A percentile compares a stretch with the other conserved stretches of the same genome.
These are phyloP conservation scores for Ephestia elutella DNA, from an alignment of 1,140 invertebrate genomes.

Conservation along the genomic window DNA sequence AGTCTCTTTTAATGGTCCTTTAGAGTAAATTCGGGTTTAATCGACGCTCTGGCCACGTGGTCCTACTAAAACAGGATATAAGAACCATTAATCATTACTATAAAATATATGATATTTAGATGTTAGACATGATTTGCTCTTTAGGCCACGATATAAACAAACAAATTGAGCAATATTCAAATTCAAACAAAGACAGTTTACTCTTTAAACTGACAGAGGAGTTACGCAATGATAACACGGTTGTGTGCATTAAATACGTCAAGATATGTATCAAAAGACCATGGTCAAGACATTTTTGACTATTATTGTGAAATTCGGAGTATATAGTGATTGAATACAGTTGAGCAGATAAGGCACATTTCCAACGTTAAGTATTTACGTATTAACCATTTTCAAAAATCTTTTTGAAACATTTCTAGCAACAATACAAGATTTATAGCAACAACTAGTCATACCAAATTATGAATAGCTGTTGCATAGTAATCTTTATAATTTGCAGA, in stretches of 20 bases:
- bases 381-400: not conserved
- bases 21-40: too few species aligned
- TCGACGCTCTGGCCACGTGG: too few species aligned
- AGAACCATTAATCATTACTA: too few species aligned
- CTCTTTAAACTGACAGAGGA: not conserved
- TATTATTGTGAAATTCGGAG: constrained; percentile 24
- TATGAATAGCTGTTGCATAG: too few species aligned
- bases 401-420: too few species aligned
- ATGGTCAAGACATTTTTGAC: constrained; percentile 21
- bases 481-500: too few species aligned
- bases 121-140: not conserved
- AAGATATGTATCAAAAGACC: constrained; percentile 10
- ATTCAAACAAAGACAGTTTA: constrained; percentile 6
- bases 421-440: too few species aligned
- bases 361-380: not conserved
- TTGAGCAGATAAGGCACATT: constrained; percentile 11
- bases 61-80: too few species aligned
- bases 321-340: constrained; percentile 19
- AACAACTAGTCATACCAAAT: too few species aligned
- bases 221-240: constrained; percentile 2
- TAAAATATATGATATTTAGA: too few species aligned
- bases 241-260: constrained; percentile 8
- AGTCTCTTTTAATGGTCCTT: too few species aligned
- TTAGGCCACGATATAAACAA: not conserved
- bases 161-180: not conserved